Percentiles rank a stretch among this genome's conserved stretches.
phyloP scores from a whole-genome alignment of 1,140 invertebrate genomes.

The Colletes gigas region DNA sequence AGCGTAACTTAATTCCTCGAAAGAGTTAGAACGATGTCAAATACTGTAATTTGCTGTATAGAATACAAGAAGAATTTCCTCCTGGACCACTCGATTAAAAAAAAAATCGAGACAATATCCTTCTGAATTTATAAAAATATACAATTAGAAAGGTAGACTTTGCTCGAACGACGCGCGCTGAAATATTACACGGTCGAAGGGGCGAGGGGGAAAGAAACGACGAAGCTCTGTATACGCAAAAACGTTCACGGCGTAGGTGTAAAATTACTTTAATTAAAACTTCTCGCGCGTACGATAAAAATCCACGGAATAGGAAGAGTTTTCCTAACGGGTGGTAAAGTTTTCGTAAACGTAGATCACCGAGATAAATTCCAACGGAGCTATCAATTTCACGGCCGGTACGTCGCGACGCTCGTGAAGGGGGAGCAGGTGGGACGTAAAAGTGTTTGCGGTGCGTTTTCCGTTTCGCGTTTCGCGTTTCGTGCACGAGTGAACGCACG shows the following conservation, averaged over 20 bases:
- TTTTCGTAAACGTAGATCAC: slow-evolving; percentile 16
- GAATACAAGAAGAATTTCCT: too few relatives aligned
- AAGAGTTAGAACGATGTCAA: too few relatives aligned
- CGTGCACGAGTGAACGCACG: background rate
- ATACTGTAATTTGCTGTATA: too few relatives aligned
- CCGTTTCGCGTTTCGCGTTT: background rate
- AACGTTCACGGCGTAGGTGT: background rate
- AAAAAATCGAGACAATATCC: too few relatives aligned
- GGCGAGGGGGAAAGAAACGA: too few relatives aligned
- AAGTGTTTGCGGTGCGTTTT: slow-evolving; percentile 21
- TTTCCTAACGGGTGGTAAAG: background rate
- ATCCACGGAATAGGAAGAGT: background rate
- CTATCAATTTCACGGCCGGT: slow-evolving; percentile 16
- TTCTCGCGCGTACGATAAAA: slow-evolving; percentile 11
- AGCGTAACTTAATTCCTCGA: too few relatives aligned
- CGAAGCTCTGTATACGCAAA: background rate
- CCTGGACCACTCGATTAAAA: too few relatives aligned
- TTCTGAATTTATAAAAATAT: too few relatives aligned
- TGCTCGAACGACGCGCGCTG: too few relatives aligned
- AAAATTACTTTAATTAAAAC: slow-evolving; percentile 47
- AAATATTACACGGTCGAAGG: too few relatives aligned
- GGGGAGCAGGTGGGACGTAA: background rate
- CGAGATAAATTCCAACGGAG: slow-evolving; percentile 17
- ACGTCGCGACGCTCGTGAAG: background rate
- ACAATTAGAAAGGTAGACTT: too few relatives aligned